phyloP scores from a whole-genome alignment of 2,888 invertebrate genomes.

The Ectemnius continuus region DNA sequence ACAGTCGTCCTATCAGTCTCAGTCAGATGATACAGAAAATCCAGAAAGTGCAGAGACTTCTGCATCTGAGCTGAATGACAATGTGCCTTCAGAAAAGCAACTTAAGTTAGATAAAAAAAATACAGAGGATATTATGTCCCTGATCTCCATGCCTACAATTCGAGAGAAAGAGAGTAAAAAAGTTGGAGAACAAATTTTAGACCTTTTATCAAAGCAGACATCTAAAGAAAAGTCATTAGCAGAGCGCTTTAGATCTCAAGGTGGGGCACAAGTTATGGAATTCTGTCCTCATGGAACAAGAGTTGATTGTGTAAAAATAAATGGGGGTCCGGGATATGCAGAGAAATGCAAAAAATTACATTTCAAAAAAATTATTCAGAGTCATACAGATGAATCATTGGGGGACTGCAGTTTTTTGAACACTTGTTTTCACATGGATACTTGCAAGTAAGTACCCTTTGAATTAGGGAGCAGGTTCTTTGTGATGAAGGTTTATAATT shows the following conservation, averaged over 20 bases:
- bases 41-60: constrained; percentile 67
- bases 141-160: constrained; percentile 94
- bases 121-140: constrained; percentile 82
- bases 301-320: constrained; percentile 85
- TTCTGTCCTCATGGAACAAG: constrained; percentile 98
- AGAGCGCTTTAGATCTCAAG: constrained; percentile 97
- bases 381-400: constrained; percentile 95
- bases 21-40: constrained; percentile 65
- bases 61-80: constrained; percentile 68
- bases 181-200: constrained; percentile 96
- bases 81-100: constrained; percentile 69
- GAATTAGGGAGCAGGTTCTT: neutral
- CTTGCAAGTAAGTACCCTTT: constrained; percentile 86
- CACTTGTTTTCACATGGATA: constrained; percentile 99
- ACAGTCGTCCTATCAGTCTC: constrained; percentile 64
- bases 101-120: constrained; percentile 70
- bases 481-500: neutral
- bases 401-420: constrained; percentile 99
- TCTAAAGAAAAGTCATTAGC: constrained; percentile 97
- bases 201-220: constrained; percentile 95
- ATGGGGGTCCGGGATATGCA: constrained; percentile 73
- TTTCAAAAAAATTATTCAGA: constrained; percentile 97
- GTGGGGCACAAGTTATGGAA: constrained; percentile 95
- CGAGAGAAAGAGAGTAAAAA: constrained; percentile 97
- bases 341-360: constrained; percentile 92